Conservation (phyloP, 2,888 invertebrate species). For the Lasioglossum oenotherae region DNA sequence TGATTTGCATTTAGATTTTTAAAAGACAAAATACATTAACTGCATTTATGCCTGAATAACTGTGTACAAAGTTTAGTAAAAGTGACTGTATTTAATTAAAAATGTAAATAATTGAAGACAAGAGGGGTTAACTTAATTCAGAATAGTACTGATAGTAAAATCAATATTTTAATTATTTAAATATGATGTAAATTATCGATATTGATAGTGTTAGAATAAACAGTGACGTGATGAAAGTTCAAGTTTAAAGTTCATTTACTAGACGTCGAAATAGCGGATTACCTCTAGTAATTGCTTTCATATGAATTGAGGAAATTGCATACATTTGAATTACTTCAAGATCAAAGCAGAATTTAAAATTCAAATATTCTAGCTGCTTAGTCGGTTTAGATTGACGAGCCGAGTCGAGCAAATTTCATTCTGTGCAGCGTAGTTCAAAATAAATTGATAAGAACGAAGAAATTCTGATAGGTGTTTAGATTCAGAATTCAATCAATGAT, state of each 20-base stretch:
- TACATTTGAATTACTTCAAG: neutral
- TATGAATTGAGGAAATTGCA: slow-evolving; percentile 9
- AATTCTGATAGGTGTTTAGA: neutral
- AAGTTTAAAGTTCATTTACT: neutral
- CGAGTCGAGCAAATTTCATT: neutral
- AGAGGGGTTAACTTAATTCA: neutral
- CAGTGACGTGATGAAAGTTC: neutral
- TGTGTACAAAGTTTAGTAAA: neutral
- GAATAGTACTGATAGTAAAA: neutral
- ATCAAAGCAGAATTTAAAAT: neutral
- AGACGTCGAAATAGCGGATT: neutral
- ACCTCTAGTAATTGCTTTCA: neutral
- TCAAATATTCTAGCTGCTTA: neutral
- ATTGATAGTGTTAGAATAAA: neutral
- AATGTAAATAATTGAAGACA: neutral
- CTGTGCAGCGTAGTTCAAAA: neutral
- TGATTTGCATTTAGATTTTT: neutral
- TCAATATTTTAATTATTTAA: neutral
- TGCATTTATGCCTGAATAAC: neutral
- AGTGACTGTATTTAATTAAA: too few species aligned
- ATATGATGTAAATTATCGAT: neutral
- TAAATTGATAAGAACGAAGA: slow-evolving; percentile 1
- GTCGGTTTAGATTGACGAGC: neutral
- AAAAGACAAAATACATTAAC: neutral
- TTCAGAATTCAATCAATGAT: neutral